Percentiles rank a stretch among this genome's conserved stretches.
These are phyloP conservation scores for Coptodon rendalli DNA, from an alignment of 2,113 vertebrate genomes.

Conservation along the genomic window DNA sequence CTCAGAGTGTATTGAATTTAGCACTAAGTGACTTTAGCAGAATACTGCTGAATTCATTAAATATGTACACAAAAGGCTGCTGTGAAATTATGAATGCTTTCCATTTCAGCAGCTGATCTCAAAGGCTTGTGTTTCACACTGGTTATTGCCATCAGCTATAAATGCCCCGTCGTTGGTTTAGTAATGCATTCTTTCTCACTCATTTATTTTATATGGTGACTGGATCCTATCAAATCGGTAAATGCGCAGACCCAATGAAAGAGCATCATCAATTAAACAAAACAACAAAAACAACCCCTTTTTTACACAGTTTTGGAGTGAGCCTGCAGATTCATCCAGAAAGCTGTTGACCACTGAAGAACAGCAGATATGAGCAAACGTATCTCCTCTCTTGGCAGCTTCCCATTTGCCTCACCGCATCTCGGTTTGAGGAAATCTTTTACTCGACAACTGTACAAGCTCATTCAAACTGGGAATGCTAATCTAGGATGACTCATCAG, in stretches of 20 bases:
- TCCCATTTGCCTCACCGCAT: neutral
- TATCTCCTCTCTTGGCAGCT: neutral
- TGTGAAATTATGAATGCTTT: neutral
- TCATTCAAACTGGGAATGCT: neutral
- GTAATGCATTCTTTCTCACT: neutral
- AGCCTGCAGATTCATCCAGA: neutral
- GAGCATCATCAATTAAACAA: neutral
- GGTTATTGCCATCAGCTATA: neutral
- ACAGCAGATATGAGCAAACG: neutral
- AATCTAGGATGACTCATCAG: constrained; percentile 43
- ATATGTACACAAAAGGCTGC: neutral
- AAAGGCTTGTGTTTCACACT: neutral
- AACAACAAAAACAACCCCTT: neutral
- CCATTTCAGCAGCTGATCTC: neutral
- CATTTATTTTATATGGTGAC: neutral
- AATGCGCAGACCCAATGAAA: neutral
- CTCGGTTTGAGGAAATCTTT: neutral
- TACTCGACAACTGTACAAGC: neutral
- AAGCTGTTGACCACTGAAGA: neutral
- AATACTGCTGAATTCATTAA: neutral
- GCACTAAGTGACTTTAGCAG: neutral
- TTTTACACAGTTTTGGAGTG: neutral
- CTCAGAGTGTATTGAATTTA: neutral
- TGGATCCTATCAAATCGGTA: neutral
- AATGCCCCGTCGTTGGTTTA: neutral